Conservation (phyloP, 2,888 invertebrate genomes). For the Hirtodrosophila alboralis region DNA sequence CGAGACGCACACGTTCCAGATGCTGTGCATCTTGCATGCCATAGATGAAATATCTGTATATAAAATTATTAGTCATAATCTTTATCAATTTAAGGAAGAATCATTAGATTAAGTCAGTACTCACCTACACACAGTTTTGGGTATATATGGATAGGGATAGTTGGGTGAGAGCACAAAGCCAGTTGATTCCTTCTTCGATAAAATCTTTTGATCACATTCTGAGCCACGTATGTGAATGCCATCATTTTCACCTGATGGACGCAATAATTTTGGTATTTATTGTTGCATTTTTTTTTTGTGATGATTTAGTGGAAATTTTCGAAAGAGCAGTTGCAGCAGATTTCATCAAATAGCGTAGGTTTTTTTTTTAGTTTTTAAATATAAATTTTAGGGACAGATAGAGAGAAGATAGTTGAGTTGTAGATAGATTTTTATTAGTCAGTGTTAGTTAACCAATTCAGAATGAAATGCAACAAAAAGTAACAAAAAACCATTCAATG, state of each 20-base stretch:
- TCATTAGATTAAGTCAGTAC: conserved; percentile 57
- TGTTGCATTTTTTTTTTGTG: conserved; percentile 66
- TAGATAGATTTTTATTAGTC: conserved; percentile 11
- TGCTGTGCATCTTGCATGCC: conserved; percentile 98
- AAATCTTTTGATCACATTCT: conserved; percentile 99
- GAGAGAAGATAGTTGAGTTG: conserved; percentile 20
- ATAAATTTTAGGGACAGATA: conserved; percentile 8
- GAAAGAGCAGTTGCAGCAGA: conserved; percentile 35
- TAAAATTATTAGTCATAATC: not conserved
- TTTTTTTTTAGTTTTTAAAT: conserved; percentile 10
- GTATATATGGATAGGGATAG: conserved; percentile 97
- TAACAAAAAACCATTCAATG: conserved; percentile 41
- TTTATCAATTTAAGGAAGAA: too few relatives aligned
- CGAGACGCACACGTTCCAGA: conserved; percentile 95
- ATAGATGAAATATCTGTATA: conserved; percentile 94
- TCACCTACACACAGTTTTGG: conserved; percentile 96
- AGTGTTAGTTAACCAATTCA: conserved; percentile 19
- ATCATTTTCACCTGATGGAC: conserved; percentile 89
- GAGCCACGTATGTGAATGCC: conserved; percentile 98
- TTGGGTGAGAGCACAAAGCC: conserved; percentile 98
- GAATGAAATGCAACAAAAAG: conserved; percentile 64
- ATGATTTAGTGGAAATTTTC: conserved; percentile 32
- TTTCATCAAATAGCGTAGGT: conserved; percentile 16
- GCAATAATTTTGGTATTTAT: conserved; percentile 46
- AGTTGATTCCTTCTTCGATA: conserved; percentile 95